Conservation (phyloP, 1,140 invertebrate species). For the Bombus turneri region DNA sequence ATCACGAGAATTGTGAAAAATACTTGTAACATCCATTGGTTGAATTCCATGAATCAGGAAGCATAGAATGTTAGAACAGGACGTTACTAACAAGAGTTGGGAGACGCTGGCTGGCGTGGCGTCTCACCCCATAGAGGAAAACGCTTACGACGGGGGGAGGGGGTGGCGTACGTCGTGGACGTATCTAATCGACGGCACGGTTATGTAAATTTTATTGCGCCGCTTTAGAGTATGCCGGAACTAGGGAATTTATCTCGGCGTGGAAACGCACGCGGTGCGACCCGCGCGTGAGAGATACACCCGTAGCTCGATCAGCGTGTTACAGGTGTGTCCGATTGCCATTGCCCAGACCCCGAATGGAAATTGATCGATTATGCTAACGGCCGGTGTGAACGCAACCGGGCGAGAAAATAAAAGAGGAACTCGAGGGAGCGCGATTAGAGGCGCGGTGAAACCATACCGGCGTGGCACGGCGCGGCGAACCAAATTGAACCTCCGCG, state of each 20-base stretch:
- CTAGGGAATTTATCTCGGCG: slow-evolving; percentile 63
- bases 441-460: not conserved
- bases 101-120: not conserved
- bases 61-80: not conserved
- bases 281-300: slow-evolving; percentile 44
- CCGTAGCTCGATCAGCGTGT: slow-evolving; percentile 38
- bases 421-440: slow-evolving; percentile 21
- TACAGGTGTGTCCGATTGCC: slow-evolving; percentile 64
- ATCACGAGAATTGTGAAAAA: too few species aligned
- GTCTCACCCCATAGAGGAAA: slow-evolving; percentile 4
- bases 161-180: slow-evolving; percentile 8
- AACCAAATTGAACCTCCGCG: slow-evolving; percentile 10
- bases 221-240: slow-evolving; percentile 63
- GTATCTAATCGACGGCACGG: slow-evolving; percentile 56
- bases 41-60: too few species aligned
- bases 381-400: slow-evolving; percentile 48
- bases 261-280: slow-evolving; percentile 30
- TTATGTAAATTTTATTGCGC: slow-evolving; percentile 66
- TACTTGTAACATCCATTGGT: too few species aligned
- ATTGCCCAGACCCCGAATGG: slow-evolving; percentile 57
- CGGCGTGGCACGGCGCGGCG: not conserved
- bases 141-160: not conserved
- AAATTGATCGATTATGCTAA: slow-evolving; percentile 71
- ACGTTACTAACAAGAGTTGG: not conserved
- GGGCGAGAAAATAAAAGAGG: slow-evolving; percentile 35